These are phyloP conservation scores for Pimpla rufipes DNA, from an alignment of 2,888 invertebrate genomes.

Conservation along the genomic window DNA sequence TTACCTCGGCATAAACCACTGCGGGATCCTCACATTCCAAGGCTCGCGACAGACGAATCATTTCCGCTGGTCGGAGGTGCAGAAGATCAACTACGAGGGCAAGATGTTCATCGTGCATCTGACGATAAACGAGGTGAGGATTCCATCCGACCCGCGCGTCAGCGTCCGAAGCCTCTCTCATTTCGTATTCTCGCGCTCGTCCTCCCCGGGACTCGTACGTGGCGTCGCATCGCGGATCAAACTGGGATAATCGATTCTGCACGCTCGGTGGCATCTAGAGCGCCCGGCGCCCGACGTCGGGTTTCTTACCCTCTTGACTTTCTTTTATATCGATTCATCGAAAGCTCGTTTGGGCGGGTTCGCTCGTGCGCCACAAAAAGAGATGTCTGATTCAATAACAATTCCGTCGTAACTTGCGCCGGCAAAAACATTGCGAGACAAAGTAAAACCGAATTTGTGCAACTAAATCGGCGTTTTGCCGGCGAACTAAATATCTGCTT, in stretches of 20 bases:
- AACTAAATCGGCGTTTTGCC: too few relatives aligned
- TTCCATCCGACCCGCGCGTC: neutral
- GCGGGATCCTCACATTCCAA: constrained; percentile 97
- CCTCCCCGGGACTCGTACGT: neutral
- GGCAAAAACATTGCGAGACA: too few relatives aligned
- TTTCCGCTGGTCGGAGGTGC: constrained; percentile 98
- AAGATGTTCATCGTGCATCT: constrained; percentile 99
- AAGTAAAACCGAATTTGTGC: too few relatives aligned
- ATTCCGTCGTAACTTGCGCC: too few relatives aligned
- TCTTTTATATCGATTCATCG: neutral
- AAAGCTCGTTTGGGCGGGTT: neutral
- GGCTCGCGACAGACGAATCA: constrained; percentile 97
- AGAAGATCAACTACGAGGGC: constrained; percentile 98
- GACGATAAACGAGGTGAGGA: constrained; percentile 94
- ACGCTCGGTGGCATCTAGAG: neutral
- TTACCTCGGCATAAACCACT: constrained; percentile 97
- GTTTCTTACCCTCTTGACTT: neutral
- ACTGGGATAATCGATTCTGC: neutral
- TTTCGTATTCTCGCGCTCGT: neutral
- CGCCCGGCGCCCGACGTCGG: neutral
- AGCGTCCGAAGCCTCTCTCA: constrained; percentile 70
- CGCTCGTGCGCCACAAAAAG: neutral
- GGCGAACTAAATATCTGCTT: too few relatives aligned
- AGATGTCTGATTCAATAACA: too few relatives aligned
- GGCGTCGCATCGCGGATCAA: neutral